phyloP scores from a whole-genome alignment of 2,888 invertebrate genomes.

The Fragum whitleyi region DNA sequence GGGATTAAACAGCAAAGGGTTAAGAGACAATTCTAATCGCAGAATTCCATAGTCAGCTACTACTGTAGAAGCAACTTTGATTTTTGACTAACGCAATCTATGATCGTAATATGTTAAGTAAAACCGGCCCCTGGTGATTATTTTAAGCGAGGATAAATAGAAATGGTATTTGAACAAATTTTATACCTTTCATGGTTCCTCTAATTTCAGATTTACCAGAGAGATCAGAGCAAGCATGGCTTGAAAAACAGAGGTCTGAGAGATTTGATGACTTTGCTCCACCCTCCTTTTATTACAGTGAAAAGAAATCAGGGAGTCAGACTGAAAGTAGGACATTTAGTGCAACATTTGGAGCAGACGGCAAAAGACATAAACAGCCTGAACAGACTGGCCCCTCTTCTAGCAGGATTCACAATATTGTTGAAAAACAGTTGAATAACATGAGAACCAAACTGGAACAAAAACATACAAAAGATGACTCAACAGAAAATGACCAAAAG shows the following conservation, averaged over 20 bases:
- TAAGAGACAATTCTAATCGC: no score
- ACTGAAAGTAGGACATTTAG: neutral
- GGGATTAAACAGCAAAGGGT: no score
- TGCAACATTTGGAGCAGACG: neutral
- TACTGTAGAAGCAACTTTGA: no score
- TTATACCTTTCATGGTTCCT: no score
- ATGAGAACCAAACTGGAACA: slow-evolving; percentile 24
- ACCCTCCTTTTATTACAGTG: slow-evolving; percentile 71
- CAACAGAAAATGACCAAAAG: neutral
- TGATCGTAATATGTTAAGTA: no score
- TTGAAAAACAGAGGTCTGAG: slow-evolving; percentile 73
- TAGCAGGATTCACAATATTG: neutral
- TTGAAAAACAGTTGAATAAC: slow-evolving; percentile 38
- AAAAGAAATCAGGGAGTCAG: neutral
- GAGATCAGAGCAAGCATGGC: slow-evolving; percentile 68
- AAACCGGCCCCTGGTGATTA: no score
- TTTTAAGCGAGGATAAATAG: no score
- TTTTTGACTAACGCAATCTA: no score
- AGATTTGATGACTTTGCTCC: slow-evolving; percentile 79
- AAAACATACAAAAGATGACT: neutral
- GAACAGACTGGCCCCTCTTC: neutral
- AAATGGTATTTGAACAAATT: no score
- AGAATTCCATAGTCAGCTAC: no score
- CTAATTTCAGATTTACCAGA: slow-evolving; percentile 40
- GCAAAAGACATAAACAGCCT: neutral